These are phyloP conservation scores for Smutsia temminckii DNA, from an alignment of 2,797 vertebrate genomes.

Conservation along the genomic window DNA sequence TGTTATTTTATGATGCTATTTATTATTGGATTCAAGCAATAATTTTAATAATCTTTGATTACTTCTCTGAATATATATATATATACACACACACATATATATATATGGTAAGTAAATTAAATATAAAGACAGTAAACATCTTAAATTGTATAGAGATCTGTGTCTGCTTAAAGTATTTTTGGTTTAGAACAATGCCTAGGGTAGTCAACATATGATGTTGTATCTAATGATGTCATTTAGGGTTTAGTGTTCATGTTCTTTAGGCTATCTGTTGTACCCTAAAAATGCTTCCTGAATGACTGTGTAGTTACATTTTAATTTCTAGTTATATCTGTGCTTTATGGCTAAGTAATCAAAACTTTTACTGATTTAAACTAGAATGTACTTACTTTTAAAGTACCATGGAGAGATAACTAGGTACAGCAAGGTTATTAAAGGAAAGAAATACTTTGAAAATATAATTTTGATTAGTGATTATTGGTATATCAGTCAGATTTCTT, in stretches of 20 bases:
- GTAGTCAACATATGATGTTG: neutral
- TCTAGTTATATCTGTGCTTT: neutral
- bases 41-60: neutral
- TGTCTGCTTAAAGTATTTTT: neutral
- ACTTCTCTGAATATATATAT: neutral
- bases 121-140: neutral
- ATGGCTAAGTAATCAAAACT: neutral
- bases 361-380: constrained; percentile 15
- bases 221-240: neutral
- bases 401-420: neutral
- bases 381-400: neutral
- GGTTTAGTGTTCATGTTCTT: neutral
- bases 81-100: neutral
- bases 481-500: neutral
- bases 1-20: neutral
- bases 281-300: neutral
- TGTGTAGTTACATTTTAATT: neutral
- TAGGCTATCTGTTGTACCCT: neutral
- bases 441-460: neutral
- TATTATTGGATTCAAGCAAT: neutral
- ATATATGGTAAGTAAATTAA: neutral
- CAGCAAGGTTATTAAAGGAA: neutral
- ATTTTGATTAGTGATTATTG: neutral
- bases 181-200: neutral
- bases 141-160: neutral